A percentile compares a stretch with the other conserved stretches of the same genome.
These are phyloP conservation scores for Enoplosus armatus DNA, from an alignment of 2,797 vertebrate genomes.

Conservation along the genomic window DNA sequence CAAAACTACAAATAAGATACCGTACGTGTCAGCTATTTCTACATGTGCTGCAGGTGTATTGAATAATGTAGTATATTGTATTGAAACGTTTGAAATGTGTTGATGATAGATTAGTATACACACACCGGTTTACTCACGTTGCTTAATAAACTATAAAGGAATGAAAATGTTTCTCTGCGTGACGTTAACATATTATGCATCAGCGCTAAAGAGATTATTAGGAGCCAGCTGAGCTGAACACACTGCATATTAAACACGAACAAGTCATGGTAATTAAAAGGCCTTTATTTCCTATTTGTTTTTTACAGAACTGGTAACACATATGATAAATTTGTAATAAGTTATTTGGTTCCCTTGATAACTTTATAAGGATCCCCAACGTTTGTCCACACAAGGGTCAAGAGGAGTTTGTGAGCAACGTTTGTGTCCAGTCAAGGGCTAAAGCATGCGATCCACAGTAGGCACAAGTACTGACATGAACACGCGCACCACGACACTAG, in stretches of 20 bases:
- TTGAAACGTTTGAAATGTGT: slow-evolving; percentile 48
- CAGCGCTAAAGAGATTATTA: slow-evolving; percentile 5
- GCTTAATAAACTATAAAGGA: slow-evolving; percentile 64
- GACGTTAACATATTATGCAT: slow-evolving; percentile 23
- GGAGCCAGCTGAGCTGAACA: slow-evolving; percentile 21
- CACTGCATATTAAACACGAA: slow-evolving; percentile 62
- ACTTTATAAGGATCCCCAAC: slow-evolving; percentile 85
- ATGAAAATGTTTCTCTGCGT: slow-evolving; percentile 29
- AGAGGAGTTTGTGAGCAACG: slow-evolving; percentile 86
- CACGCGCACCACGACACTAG: slow-evolving; percentile 87
- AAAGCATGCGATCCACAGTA: slow-evolving; percentile 90
- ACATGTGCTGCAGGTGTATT: slow-evolving; percentile 30
- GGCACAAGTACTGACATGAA: slow-evolving; percentile 89
- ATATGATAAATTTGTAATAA: slow-evolving; percentile 88
- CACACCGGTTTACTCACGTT: slow-evolving; percentile 53
- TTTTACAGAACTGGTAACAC: slow-evolving; percentile 89
- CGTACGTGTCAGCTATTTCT: slow-evolving; percentile 15
- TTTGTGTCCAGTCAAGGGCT: slow-evolving; percentile 88
- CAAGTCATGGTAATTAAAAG: slow-evolving; percentile 86
- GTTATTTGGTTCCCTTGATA: slow-evolving; percentile 89
- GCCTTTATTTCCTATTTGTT: slow-evolving; percentile 89
- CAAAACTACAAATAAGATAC: slow-evolving; percentile 2
- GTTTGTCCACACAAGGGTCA: slow-evolving; percentile 84
- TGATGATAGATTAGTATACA: slow-evolving; percentile 36
- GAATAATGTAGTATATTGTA: slow-evolving; percentile 28